A percentile compares a stretch with the other conserved stretches of the same genome.
Evolutionary conservation across 1,140 invertebrate genomes (phyloP).

Genomic region (Globodera ellingtonae): DNA sequence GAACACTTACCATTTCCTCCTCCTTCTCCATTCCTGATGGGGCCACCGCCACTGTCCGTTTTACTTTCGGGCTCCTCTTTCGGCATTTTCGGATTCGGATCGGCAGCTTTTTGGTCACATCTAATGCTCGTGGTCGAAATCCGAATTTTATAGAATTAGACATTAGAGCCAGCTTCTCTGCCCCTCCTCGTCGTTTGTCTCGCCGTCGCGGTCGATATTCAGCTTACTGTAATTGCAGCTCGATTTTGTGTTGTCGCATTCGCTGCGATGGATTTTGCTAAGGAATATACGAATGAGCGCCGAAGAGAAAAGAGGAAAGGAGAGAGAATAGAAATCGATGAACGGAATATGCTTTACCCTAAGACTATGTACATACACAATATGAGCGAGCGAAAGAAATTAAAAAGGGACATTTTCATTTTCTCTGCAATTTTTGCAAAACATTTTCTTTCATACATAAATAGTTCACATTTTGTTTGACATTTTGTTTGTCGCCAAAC

Average conservation of each 20-base stretch:
- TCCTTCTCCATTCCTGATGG: conserved; percentile 55
- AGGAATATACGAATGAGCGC: conserved; percentile 5
- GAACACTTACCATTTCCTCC: conserved; percentile 46
- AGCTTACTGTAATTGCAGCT: conserved; percentile 31
- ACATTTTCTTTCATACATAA: too few relatives aligned
- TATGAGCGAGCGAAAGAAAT: not conserved
- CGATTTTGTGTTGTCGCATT: conserved; percentile 25
- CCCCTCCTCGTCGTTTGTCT: conserved; percentile 19
- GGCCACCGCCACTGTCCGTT: conserved; percentile 41
- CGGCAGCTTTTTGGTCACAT: conserved; percentile 45
- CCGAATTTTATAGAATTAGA: conserved; percentile 34
- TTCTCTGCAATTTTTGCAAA: too few relatives aligned
- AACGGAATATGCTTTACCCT: not conserved
- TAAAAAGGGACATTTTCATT: too few relatives aligned
- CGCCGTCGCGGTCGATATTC: conserved; percentile 28
- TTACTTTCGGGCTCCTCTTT: conserved; percentile 39
- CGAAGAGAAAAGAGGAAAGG: not conserved
- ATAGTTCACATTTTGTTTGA: too few relatives aligned
- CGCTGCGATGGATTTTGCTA: conserved; percentile 20
- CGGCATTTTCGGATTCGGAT: conserved; percentile 44
- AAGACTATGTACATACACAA: too few relatives aligned
- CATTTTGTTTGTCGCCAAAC: too few relatives aligned
- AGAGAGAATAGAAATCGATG: not conserved
- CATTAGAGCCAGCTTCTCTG: conserved; percentile 31
- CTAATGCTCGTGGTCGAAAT: conserved; percentile 45